Conservation (phyloP, 1,140 invertebrate genomes). For the Listronotus oregonensis region DNA sequence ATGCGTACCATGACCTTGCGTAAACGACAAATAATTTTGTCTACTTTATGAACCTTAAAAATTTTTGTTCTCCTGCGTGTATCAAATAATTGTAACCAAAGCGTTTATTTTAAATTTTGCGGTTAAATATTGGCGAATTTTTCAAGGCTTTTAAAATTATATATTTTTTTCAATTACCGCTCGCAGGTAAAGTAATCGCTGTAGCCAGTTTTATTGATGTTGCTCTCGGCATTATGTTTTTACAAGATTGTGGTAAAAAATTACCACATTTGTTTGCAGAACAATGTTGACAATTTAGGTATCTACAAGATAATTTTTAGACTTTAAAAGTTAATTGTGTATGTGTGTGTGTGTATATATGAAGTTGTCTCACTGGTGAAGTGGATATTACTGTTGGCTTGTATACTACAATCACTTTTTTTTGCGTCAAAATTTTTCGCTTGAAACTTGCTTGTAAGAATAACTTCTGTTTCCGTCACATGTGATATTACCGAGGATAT, state of each 20-base stretch:
- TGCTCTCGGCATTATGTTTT: conserved; percentile 5
- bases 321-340: no score
- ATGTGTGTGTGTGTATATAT: no score
- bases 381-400: no score
- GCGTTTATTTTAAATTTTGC: conserved; percentile 16
- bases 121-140: conserved; percentile 24
- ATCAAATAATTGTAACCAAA: background rate
- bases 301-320: no score
- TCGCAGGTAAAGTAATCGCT: conserved; percentile 9
- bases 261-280: background rate
- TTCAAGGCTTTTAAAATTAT: conserved; percentile 22
- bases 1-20: conserved; percentile 2
- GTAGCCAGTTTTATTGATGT: background rate
- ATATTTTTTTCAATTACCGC: conserved; percentile 4
- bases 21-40: conserved; percentile 18
- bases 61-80: conserved; percentile 13
- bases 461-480: no score
- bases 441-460: no score
- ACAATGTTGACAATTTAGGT: conserved; percentile 1
- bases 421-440: no score
- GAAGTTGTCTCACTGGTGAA: no score
- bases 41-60: conserved; percentile 12
- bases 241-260: conserved; percentile 14
- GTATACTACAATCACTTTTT: no score
- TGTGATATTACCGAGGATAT: no score